Percentiles rank a stretch among this genome's conserved stretches.
Evolutionary conservation across 1,140 invertebrate genomes (phyloP).

Genomic region (Brachionus koreanus): DNA sequence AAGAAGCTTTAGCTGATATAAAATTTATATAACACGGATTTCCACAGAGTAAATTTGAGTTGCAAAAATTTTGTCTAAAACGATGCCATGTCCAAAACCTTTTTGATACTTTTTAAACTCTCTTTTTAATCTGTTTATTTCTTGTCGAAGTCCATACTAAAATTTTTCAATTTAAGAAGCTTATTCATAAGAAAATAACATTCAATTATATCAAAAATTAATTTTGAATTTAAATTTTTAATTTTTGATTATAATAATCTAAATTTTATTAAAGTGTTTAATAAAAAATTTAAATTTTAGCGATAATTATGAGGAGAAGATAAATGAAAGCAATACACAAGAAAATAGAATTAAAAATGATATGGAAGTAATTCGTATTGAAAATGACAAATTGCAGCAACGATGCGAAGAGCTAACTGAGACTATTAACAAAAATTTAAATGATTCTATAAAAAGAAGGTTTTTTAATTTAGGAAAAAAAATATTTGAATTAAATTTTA

Average conservation of each 20-base stretch:
- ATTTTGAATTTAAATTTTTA: neutral
- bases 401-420: conserved; percentile 8
- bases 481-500: neutral
- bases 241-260: neutral
- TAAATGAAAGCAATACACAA: neutral
- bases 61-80: no score
- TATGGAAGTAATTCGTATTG: neutral
- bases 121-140: no score
- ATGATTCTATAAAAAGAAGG: conserved; percentile 18
- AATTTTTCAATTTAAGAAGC: no score
- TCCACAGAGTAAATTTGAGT: no score
- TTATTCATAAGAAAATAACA: no score
- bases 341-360: neutral
- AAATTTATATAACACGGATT: no score
- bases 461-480: neutral
- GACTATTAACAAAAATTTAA: conserved; percentile 27
- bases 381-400: neutral
- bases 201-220: no score
- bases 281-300: neutral
- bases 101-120: no score
- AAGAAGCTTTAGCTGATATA: no score
- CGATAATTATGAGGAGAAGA: conserved; percentile 28
- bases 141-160: no score
- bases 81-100: no score
- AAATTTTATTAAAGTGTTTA: neutral